Base-by-base conservation (phyloP, 1,140 invertebrate species). In the Eupristina koningsbergeri region DNA sequence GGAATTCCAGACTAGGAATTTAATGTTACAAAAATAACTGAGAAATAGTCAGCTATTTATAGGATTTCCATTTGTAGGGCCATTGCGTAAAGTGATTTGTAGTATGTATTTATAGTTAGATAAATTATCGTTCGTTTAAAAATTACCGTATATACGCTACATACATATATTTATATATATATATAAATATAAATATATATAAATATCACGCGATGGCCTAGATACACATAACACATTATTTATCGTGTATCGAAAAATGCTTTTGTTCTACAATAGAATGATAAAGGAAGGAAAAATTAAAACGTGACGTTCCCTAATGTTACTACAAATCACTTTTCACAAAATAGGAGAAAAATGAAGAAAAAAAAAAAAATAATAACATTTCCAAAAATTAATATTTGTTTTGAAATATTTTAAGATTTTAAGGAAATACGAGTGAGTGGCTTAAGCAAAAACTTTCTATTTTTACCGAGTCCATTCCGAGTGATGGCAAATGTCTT, bases 401-500 rank as follows among this genome's bases (percentile, higher is more conserved):
- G 13, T 78, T 61, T 63, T 63, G 22, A 78, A 61, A 61, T 78
- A 29, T 79, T 67, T 67, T 67, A 26, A 31, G 58, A 29, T 79
- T 67, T 67, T 67, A 26, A 31, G 58, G 45, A 71, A 71, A 71
- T 71, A 8, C 67, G 26, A 67, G 34, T 26, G 34, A 71, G 39
- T 71, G 67, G 67, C 36, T 71, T 71, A 71, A 71, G 64, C 36
- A 80, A 73, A 74, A 74, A 47, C 45, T 75, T 47, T 75, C 22
- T 75, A 75, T 81, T 77, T 36, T 77, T 77, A 69, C 45, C 45
- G 75, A 39, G 61, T 71, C 45, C 26, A 50, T 79, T 45, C 39
- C 53, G 53, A 80, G 76, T 36, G 45, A 74, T 53, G 39, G 77
- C 50, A 26, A 58, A 84, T 73, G 82, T 84, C 82, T 84, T 84